Conservation (phyloP, 2,888 invertebrate genomes). For the Oasisia sp. region DNA sequence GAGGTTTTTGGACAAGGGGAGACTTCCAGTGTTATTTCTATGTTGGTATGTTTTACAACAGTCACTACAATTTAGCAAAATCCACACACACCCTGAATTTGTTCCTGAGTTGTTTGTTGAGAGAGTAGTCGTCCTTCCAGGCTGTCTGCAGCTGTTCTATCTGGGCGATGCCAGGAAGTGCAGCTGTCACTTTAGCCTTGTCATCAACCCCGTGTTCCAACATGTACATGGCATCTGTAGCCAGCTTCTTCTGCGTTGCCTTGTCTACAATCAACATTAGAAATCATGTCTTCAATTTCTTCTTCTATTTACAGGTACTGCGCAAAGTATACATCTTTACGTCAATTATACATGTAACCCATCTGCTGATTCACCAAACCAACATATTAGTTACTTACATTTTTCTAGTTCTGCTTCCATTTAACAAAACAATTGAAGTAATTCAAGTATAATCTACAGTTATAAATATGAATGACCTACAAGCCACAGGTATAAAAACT, state of each 20-base stretch:
- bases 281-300: not conserved
- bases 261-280: slow-evolving; percentile 73
- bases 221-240: slow-evolving; percentile 97
- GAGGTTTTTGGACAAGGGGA: not conserved
- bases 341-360: not conserved
- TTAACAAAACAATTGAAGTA: not conserved
- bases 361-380: not conserved
- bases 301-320: not conserved
- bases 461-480: not conserved
- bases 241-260: slow-evolving; percentile 82
- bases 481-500: not conserved
- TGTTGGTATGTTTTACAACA: not conserved
- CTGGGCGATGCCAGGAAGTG: slow-evolving; percentile 71
- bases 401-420: not conserved
- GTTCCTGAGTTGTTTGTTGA: slow-evolving; percentile 85
- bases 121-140: slow-evolving; percentile 92
- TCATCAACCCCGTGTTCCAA: slow-evolving; percentile 89
- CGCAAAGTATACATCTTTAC: not conserved
- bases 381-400: not conserved
- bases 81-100: slow-evolving; percentile 80
- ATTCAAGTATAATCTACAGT: not conserved
- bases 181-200: slow-evolving; percentile 47
- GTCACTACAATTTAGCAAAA: not conserved
- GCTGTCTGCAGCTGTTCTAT: slow-evolving; percentile 81
- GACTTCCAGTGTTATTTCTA: not conserved